phyloP scores from a whole-genome alignment of 2,888 invertebrate genomes.

The Lymantria dispar region DNA sequence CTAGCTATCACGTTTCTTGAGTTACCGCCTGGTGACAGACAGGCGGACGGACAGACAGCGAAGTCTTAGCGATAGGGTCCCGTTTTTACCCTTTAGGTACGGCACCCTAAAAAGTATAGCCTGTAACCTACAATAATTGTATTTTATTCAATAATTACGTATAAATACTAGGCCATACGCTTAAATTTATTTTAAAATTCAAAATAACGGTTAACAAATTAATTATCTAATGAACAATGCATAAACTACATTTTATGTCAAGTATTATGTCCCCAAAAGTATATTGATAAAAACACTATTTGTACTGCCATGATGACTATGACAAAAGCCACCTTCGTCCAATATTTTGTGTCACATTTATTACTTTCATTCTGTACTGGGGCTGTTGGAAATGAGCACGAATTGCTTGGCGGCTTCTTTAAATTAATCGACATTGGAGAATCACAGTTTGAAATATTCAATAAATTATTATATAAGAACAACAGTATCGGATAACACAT shows the following conservation, averaged over 20 bases:
- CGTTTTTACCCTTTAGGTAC: no score
- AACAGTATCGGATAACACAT: neutral
- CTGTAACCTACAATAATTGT: no score
- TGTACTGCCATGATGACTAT: slow-evolving; percentile 42
- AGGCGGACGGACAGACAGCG: no score
- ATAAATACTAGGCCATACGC: no score
- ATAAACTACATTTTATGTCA: neutral
- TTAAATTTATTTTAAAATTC: no score
- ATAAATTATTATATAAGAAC: neutral
- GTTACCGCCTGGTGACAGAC: no score
- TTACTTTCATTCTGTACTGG: neutral
- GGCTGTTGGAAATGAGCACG: neutral
- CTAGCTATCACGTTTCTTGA: no score
- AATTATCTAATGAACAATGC: neutral
- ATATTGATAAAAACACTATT: slow-evolving; percentile 39
- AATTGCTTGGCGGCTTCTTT: slow-evolving; percentile 31
- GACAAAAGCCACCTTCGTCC: slow-evolving; percentile 39
- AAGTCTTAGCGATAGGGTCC: no score
- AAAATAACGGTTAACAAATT: no score
- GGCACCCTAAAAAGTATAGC: no score
- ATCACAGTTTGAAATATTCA: neutral
- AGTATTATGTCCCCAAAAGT: slow-evolving; percentile 25
- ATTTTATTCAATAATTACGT: no score
- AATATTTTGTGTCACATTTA: slow-evolving; percentile 41
- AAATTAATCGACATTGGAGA: slow-evolving; percentile 39